Base-by-base conservation (phyloP, 2,797 vertebrate species). In the Setipinna tenuifilis region DNA sequence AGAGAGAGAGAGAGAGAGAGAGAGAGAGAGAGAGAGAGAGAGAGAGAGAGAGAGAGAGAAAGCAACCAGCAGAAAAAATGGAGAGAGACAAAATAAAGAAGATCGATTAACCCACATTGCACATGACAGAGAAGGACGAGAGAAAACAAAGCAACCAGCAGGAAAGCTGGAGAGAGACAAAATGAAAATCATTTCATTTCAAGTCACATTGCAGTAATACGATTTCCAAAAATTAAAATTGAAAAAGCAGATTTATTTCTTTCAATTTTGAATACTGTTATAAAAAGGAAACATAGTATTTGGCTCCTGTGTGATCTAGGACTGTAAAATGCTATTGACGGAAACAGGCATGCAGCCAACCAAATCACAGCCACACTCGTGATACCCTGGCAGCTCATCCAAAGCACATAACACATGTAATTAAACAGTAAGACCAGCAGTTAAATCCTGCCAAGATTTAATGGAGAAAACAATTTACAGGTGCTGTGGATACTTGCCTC, bases 351-450 rank as follows among this genome's bases (percentile, higher is more conserved):
- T 35, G 2, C 31, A 90, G 87, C 84, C 85, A 88, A 86, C 85
- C 83, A 86, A 84, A 87, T 71, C 83, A 88, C 85, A 86, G 87
- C 87, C 88, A 90, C 50, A 54, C 50, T 54, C 50, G 84, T 84
- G 81, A 62, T 83, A 62, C 86, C 48, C 83, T 65, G 16, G 71
- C 35, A 44, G 71, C 71, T 7, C 31, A 44, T 16, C 71, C 35
- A 78, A 31, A 78, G 41, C 41, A 78, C 35, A 75, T 75, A 75
- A 75, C 68, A 7, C 71, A 78, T 78, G 71, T 44, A 78, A 78
- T 78, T 44, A 78, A 78, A 78, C 35, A 21, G 31, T 78, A 41
- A 78, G 35, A 78, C 17, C 19, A 7, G 17, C 35, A 78, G 16
- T 78, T 44, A 44, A 44, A 78, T 78, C 35, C 41, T 31, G 21